Evolutionary conservation across 2,113 vertebrate genomes (phyloP).

Genomic region (Piliocolobus tephrosceles): DNA sequence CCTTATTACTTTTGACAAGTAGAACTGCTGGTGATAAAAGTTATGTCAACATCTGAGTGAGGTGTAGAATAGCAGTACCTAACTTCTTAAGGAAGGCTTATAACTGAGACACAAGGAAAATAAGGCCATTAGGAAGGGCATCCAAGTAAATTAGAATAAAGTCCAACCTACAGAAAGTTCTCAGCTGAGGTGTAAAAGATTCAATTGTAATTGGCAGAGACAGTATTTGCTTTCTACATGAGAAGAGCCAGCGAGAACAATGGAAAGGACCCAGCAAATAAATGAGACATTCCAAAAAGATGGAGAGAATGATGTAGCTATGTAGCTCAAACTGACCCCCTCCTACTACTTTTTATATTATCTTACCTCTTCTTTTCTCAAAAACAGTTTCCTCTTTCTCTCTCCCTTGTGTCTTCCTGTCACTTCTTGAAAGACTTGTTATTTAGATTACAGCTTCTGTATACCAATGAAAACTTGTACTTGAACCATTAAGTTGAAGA

Average conservation of each 20-base stretch:
- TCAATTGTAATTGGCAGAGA: conserved; percentile 51
- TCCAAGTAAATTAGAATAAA: conserved; percentile 41
- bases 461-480: conserved; percentile 42
- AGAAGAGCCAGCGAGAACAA: conserved; percentile 59
- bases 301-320: background rate
- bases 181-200: conserved; percentile 61
- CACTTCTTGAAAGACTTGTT: background rate
- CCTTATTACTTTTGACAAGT: conserved; percentile 41
- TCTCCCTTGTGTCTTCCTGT: conserved; percentile 25
- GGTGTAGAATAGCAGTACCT: background rate
- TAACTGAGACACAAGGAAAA: conserved; percentile 38
- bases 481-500: conserved; percentile 43
- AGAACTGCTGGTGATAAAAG: conserved; percentile 49
- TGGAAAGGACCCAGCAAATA: conserved; percentile 9
- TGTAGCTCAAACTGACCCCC: background rate
- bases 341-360: background rate
- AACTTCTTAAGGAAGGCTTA: conserved; percentile 1
- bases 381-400: background rate
- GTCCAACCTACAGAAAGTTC: conserved; percentile 53
- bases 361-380: background rate
- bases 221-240: conserved; percentile 58
- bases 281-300: background rate
- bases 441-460: background rate
- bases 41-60: conserved; percentile 55
- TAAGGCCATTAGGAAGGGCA: conserved; percentile 38